A percentile compares a stretch with the other conserved stretches of the same genome.
Conservation (phyloP, 64 coral and sea anemone genomes). For the Actinia tenebrosa region DNA sequence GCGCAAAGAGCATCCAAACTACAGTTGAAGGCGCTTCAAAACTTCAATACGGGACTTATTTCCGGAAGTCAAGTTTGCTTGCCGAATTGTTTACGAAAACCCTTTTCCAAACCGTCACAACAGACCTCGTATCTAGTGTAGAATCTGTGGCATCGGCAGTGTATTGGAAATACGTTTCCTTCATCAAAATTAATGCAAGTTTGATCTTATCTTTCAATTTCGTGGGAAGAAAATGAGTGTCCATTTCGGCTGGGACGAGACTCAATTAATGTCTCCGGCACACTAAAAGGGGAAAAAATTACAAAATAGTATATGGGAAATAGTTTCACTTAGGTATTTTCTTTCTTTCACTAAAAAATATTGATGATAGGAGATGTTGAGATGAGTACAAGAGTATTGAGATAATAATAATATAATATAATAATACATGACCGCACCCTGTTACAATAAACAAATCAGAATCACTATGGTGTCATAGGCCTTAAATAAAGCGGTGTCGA, state of each 20-base stretch:
- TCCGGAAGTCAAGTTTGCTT: slow-evolving; percentile 24
- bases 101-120: slow-evolving; percentile 34
- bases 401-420: slow-evolving; percentile 8
- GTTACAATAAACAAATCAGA: slow-evolving; percentile 26
- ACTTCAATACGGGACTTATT: slow-evolving; percentile 25
- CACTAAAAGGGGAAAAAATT: slow-evolving; percentile 18
- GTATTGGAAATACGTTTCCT: slow-evolving; percentile 35
- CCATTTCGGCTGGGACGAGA: slow-evolving; percentile 28
- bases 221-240: slow-evolving; percentile 41
- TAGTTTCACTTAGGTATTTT: not conserved
- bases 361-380: not conserved
- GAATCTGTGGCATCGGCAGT: slow-evolving; percentile 27
- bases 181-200: slow-evolving; percentile 32
- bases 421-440: slow-evolving; percentile 13
- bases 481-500: slow-evolving; percentile 28
- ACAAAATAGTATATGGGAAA: not conserved
- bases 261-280: slow-evolving; percentile 22
- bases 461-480: slow-evolving; percentile 14
- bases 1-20: slow-evolving; percentile 22
- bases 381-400: not conserved
- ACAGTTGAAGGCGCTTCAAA: slow-evolving; percentile 8
- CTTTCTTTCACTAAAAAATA: not conserved
- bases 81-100: slow-evolving; percentile 32
- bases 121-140: slow-evolving; percentile 11
- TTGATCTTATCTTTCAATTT: slow-evolving; percentile 29